Conservation (phyloP, 2,113 vertebrate genomes). For the Pampusana beccarii region DNA sequence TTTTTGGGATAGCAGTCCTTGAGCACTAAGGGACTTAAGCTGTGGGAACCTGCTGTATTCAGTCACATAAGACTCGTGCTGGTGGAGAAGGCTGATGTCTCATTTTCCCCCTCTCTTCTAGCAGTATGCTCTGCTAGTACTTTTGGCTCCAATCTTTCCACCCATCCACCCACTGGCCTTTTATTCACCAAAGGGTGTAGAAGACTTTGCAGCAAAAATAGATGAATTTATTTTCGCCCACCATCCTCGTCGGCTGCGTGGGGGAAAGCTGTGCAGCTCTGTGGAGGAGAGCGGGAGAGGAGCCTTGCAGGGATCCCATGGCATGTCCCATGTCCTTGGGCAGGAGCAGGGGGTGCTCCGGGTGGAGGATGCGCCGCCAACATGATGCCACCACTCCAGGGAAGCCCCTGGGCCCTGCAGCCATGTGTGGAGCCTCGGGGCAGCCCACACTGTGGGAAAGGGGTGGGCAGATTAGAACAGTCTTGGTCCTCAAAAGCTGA, state of each 20-base stretch:
- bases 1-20: accelerated
- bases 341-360: not conserved
- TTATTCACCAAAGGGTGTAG: conserved; percentile 36
- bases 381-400: accelerated
- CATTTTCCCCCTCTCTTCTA: not conserved
- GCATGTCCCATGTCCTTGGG: not conserved
- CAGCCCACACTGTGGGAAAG: not conserved
- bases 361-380: not conserved
- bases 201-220: conserved; percentile 54
- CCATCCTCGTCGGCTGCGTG: not conserved
- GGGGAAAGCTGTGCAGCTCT: conserved; percentile 26
- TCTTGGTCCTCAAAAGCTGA: not conserved
- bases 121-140: not conserved
- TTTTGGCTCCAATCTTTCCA: conserved; percentile 42
- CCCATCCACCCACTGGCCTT: conserved; percentile 45
- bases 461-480: not conserved
- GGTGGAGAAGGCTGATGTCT: not conserved
- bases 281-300: not conserved
- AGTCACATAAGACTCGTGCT: not conserved
- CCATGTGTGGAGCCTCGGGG: not conserved
- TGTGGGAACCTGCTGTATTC: not conserved
- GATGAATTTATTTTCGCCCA: conserved; percentile 43
- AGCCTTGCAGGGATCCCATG: not conserved
- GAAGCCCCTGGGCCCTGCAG: not conserved
- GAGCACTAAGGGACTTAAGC: not conserved